Percentiles rank a stretch among this genome's conserved stretches.
Evolutionary conservation across 2,797 vertebrate species (phyloP).

Genomic region (Darevskia nairensis): DNA sequence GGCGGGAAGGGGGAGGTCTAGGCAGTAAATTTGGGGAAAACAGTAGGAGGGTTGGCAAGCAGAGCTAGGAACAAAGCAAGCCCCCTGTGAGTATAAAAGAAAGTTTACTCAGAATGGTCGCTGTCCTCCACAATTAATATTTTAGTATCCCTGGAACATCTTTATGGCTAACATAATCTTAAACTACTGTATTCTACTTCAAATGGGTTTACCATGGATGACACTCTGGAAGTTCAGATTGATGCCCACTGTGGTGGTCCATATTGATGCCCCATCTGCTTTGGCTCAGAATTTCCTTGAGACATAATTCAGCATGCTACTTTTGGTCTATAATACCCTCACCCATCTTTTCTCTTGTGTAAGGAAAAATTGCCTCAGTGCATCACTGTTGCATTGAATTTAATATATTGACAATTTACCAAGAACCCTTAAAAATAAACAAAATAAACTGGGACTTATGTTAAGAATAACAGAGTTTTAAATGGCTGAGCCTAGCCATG

Average conservation of each 20-base stretch:
- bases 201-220: not conserved
- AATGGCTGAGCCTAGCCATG: conserved; percentile 44
- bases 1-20: too few relatives aligned
- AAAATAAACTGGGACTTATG: not conserved
- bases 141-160: not conserved
- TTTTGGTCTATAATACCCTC: not conserved
- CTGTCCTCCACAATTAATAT: not conserved
- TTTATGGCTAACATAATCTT: not conserved
- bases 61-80: too few relatives aligned
- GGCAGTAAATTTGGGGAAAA: too few relatives aligned
- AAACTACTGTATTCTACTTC: not conserved
- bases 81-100: too few relatives aligned
- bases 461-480: conserved; percentile 2
- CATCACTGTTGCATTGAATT: not conserved
- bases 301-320: not conserved
- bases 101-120: not conserved
- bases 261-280: too few relatives aligned
- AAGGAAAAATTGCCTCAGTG: not conserved
- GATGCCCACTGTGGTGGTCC: too few relatives aligned
- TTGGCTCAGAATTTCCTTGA: not conserved
- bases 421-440: not conserved
- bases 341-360: not conserved
- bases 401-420: not conserved
- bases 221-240: too few relatives aligned
- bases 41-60: too few relatives aligned